Conservation (phyloP, 2,888 invertebrate species). For the Plagodis dolabraria region DNA sequence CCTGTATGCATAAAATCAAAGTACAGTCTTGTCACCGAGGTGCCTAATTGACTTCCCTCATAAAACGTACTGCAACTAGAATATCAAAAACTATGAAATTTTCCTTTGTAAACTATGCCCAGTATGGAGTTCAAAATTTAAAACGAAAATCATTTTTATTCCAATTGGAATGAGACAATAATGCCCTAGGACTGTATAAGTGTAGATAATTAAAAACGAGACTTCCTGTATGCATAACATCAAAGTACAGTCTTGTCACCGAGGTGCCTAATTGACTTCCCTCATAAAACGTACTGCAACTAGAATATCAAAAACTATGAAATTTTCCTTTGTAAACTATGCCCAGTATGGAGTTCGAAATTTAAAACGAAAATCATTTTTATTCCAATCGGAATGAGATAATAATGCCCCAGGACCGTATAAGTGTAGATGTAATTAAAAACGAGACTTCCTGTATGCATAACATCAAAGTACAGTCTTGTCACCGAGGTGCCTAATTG, state of each 20-base stretch:
- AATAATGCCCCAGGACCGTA: too few species aligned
- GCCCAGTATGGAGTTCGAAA: too few species aligned
- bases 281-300: constrained; percentile 23
- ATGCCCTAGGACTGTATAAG: too few species aligned
- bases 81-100: constrained; percentile 28
- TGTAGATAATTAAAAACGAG: too few species aligned
- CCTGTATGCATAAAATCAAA: neutral
- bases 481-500: constrained; percentile 16
- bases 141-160: too few species aligned
- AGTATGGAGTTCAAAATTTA: too few species aligned
- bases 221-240: neutral
- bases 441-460: neutral
- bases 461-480: neutral
- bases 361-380: too few species aligned
- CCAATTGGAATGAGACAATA: too few species aligned
- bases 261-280: constrained; percentile 24
- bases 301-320: constrained; percentile 37
- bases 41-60: constrained; percentile 22
- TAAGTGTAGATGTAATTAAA: too few species aligned
- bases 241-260: constrained; percentile 6
- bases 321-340: too few species aligned
- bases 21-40: constrained; percentile 9
- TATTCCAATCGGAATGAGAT: too few species aligned
- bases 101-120: too few species aligned
- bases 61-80: constrained; percentile 28